Evolutionary conservation across 2,797 vertebrate species (phyloP), one percentile per base, ranked within the genome.

Genomic region (Tarsius wallacei): DNA sequence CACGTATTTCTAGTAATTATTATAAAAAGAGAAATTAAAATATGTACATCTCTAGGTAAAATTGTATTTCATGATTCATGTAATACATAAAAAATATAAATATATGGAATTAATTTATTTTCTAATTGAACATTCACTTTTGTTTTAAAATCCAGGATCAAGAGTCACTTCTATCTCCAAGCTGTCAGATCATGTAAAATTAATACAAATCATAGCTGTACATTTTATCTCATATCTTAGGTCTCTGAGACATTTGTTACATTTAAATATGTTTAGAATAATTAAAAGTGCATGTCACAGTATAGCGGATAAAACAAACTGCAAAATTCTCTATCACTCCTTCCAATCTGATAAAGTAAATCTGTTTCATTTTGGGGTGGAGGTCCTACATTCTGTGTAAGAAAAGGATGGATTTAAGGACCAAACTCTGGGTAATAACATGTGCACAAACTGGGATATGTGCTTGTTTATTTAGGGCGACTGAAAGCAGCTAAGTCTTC

Each of bases 201-300:
- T 84, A 64, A 84, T 93, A 96, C 10, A 97, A 97, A 97, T 96
- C 89, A 96, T 84, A 97, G 10, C 47, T 96, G 4, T 97, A 97
- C 98, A 4, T 97, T 98, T 90, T 28, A 95, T 97, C 87, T 96
- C 87, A 81, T 78, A 94, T 94, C 85, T 88, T 77, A 71, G n/a
- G 61, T 94, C 76, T 98, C 80, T 47, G 73, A 98, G 87, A 96
- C 55, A 96, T 90, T 96, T 97, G 47, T 66, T 97, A 51, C 42
- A 93, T 97, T 98, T 97, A 85, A 97, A 97, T 95, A 94, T 97
- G 85, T 97, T 88, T 97, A 90, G 97, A 98, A 89, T 91, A 98
- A 98, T 98, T 98, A 97, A 96, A 97, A 97, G 51, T 86, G 0
- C 31, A 76, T 88, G 64, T 95, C 86, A 95, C 70, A 66, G 21